A percentile compares a stretch with the other conserved stretches of the same genome.
Conservation (phyloP, 53 echinoderm and acorn worm species). For the Astropecten irregularis region DNA sequence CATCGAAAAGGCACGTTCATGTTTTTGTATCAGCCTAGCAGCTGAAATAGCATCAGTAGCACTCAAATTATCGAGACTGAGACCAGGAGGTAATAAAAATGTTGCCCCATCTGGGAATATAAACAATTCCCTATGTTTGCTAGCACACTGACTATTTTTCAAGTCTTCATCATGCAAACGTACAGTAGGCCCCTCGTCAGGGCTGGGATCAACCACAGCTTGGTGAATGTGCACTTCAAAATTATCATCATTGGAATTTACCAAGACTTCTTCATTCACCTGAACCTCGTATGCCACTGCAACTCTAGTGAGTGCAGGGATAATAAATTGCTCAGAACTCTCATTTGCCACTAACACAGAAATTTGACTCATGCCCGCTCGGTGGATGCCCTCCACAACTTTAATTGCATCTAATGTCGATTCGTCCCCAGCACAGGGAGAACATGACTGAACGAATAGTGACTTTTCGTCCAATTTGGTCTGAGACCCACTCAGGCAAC, state of each 20-base stretch:
- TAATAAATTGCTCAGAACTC: constrained; percentile 25
- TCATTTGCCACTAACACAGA: constrained; percentile 13
- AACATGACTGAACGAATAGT: neutral
- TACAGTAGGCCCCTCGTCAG: constrained; percentile 5
- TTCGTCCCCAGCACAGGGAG: neutral
- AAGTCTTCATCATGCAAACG: constrained; percentile 4
- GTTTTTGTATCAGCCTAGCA: constrained; percentile 35
- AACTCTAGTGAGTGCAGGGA: constrained; percentile 30
- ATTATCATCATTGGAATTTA: neutral
- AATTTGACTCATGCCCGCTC: neutral
- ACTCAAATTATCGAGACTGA: neutral
- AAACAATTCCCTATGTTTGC: constrained; percentile 43
- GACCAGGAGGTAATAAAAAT: constrained; percentile 34
- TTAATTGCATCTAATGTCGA: neutral
- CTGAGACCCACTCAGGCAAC: neutral
- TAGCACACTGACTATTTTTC: neutral
- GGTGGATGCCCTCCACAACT: constrained; percentile 9
- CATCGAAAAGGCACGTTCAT: constrained; percentile 51
- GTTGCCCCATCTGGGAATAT: constrained; percentile 42
- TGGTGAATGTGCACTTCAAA: constrained; percentile 27
- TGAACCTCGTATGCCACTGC: constrained; percentile 34
- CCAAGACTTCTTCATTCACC: constrained; percentile 37
- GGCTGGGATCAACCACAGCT: neutral
- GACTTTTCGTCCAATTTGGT: neutral
- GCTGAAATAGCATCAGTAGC: constrained; percentile 20